Evolutionary conservation across 2,113 vertebrate genomes (phyloP).

Genomic region (Chaetura pelagica): DNA sequence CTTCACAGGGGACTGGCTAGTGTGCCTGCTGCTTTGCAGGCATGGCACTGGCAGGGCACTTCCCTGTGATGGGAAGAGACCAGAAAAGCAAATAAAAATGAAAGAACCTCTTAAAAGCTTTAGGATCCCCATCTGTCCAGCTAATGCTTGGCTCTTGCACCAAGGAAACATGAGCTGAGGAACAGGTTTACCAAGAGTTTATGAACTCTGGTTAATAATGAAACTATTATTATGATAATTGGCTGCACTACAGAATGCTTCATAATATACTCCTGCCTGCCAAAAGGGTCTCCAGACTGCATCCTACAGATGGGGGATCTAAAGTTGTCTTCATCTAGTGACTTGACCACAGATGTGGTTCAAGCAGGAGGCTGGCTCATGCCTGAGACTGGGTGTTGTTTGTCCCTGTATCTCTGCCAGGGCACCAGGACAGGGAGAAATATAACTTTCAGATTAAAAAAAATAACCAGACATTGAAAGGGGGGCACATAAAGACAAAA

Average conservation of each 20-base stretch:
- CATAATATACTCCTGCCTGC: conserved; percentile 3
- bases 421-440: background rate
- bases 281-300: background rate
- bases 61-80: background rate
- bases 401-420: background rate
- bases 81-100: background rate
- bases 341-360: background rate
- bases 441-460: background rate
- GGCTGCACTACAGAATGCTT: background rate
- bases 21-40: background rate
- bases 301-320: background rate
- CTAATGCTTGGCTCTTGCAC: background rate
- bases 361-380: background rate
- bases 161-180: conserved; percentile 43
- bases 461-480: background rate
- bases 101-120: background rate
- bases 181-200: conserved; percentile 44
- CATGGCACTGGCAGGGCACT: background rate
- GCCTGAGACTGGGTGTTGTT: background rate
- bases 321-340: background rate
- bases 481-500: background rate
- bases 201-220: conserved; percentile 56
- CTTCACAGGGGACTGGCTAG: background rate
- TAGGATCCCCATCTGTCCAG: background rate
- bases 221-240: conserved; percentile 42